A percentile compares a stretch with the other conserved stretches of the same genome.
phyloP scores from a whole-genome alignment of 2,888 invertebrate genomes.

The Prosopocoilus inquinatus region DNA sequence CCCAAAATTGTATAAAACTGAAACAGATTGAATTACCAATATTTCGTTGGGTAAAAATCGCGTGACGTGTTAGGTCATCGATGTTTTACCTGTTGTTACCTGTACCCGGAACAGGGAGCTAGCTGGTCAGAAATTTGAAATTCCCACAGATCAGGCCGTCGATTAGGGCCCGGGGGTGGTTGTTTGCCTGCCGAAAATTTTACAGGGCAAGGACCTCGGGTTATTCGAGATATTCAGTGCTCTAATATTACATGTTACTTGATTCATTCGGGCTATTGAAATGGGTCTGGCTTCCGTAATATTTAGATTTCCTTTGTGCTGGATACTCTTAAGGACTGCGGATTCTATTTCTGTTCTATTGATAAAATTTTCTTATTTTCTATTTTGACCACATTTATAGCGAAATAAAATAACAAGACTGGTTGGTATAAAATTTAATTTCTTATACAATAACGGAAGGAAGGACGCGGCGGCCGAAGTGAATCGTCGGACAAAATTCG shows the following conservation, averaged over 20 bases:
- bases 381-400: too few species aligned
- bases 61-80: background rate
- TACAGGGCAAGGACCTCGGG: background rate
- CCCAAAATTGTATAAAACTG: too few species aligned
- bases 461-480: too few species aligned
- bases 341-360: too few species aligned
- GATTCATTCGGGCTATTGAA: background rate
- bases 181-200: slow-evolving; percentile 1
- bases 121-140: background rate
- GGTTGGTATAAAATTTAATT: too few species aligned
- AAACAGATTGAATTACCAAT: too few species aligned
- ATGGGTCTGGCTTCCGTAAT: slow-evolving; percentile 1
- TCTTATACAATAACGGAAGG: too few species aligned
- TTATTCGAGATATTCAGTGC: background rate
- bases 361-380: too few species aligned
- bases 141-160: background rate
- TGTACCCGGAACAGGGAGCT: background rate
- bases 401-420: too few species aligned
- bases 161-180: background rate
- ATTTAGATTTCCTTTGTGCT: background rate
- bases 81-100: slow-evolving; percentile 4
- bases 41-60: too few species aligned
- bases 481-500: background rate
- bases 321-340: too few species aligned
- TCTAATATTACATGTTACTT: slow-evolving; percentile 2